Evolutionary conservation across 2,113 vertebrate genomes (phyloP), one percentile per base, ranked within the genome.

Genomic region (Condylura cristata): DNA sequence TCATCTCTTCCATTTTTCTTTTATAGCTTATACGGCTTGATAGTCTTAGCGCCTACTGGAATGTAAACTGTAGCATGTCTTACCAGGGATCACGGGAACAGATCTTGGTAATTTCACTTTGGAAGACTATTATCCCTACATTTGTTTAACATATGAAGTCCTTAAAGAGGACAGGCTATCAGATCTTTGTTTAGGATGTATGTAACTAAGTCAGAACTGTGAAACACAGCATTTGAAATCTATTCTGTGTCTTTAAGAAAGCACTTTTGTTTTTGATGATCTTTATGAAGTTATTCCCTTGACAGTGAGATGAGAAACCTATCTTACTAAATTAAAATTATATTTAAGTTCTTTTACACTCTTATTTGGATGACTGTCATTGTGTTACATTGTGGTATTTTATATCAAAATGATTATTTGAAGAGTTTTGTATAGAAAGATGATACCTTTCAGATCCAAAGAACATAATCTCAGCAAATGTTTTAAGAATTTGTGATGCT

Each of bases 1-100:
- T 97, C 93, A 91, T 58, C 9, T 39, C 28, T 72, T 82, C 74
- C 5, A 39, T 86, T 71, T 97, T 87, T 96, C 51, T 76, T 91
- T 70, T 80, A 2, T 72, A 99, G 99, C 98, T 99, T 17, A 98
- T 99, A 6, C 98, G 99, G 80, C 98, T 99, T 83, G 99, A 99
- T 79, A 98, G 99, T 97, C 99, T 99, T 48, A 99, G 99, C 39
- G 99, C 98, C 61, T 99, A 99, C 68, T 99, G 99, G 99, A 99
- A 99, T 10, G 98, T 99, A 37, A 96, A 98, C 94, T 99, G 99
- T 89, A 70, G 96, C 6, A 97, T 99, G 86, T 99, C 98, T 95
- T 99, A 99, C 96, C 98, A 85, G 96, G 96, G 93, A 26, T 98
- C 99, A 18, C 97, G 98, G 95, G 98, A 99, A 56, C 96, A 99